A percentile compares a stretch with the other conserved stretches of the same genome.
Conservation (phyloP, 2,888 invertebrate genomes). For the Parascotia fuliginaria region DNA sequence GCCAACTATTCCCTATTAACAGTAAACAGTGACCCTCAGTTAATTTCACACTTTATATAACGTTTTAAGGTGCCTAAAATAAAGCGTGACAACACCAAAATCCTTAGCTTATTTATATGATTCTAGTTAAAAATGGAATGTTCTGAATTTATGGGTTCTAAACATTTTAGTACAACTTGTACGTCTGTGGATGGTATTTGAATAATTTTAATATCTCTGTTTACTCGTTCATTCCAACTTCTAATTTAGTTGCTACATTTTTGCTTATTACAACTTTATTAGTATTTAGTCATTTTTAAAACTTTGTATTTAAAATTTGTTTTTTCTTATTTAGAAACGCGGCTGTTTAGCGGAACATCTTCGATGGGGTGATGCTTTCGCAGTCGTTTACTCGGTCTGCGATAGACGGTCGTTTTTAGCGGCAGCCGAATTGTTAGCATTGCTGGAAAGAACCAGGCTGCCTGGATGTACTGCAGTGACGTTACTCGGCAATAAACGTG, state of each 20-base stretch:
- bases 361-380: constrained; percentile 93
- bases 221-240: too few species aligned
- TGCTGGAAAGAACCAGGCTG: constrained; percentile 89
- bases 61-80: background rate
- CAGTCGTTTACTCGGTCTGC: constrained; percentile 92
- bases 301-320: background rate
- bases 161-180: too few species aligned
- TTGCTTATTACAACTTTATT: background rate
- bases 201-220: too few species aligned
- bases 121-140: too few species aligned
- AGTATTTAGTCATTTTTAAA: too few species aligned
- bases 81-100: too few species aligned
- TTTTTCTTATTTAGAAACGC: constrained; percentile 85
- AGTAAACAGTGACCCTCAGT: constrained; percentile 9
- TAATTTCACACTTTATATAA: background rate
- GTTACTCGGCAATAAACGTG: constrained; percentile 92
- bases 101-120: too few species aligned
- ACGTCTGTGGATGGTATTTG: too few species aligned
- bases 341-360: constrained; percentile 91
- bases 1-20: constrained; percentile 5
- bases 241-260: too few species aligned
- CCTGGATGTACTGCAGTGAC: constrained; percentile 92
- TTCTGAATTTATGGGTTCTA: too few species aligned
- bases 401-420: constrained; percentile 91
- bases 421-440: constrained; percentile 89